Evolutionary conservation across 2,888 invertebrate genomes (phyloP), one percentile per base, ranked within the genome.

Genomic region (Heliothis peltigera): DNA sequence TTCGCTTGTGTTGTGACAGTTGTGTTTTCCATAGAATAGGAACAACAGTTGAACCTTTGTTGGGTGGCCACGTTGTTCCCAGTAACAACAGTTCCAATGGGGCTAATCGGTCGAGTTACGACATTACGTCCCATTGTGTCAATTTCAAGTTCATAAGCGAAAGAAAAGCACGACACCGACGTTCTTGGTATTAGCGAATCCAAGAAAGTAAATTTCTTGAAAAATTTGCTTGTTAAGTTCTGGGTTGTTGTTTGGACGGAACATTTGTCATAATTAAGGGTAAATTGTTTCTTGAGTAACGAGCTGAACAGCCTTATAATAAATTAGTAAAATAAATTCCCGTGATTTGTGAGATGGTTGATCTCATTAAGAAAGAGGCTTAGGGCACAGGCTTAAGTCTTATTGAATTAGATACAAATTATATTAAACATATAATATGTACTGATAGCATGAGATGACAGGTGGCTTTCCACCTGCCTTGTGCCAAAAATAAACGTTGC

Each of bases 21-120:
- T 65, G 48, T 58, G 63, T 67, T 60, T 56, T 77, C 64, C 68
- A 75, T 51, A 64, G 70, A 70, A 75, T 32, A 64, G 25, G 28
- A 64, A 64, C 43, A 75, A 66, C 48, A 57, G 28, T 69, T 17
- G 15, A 32, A 51, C 19, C 64, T 43, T 68, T 62, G 64, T 66
- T 51, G 39, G 49, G 46, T 42, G 51, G 39, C 43, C 10, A 49
- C 58, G 32, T 62, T 58, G 42, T 80, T 60, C 68, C 28, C 39
- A 63, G 60, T 53, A 65, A 15, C 39, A 47, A 57, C 39, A 61
- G 66, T 70, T 65, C 70, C 52, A 73, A 76, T 61, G 25, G 3
- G 39, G 58, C 46, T 57, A 64, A 68, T 63, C 44, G 49, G 17
- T 32, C 28, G 54, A 53, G 22, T 72, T 57, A 60, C 58, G 57